A percentile compares a stretch with the other conserved stretches of the same genome.
phyloP scores from a whole-genome alignment of 2,888 invertebrate species.

The Thyatira batis region DNA sequence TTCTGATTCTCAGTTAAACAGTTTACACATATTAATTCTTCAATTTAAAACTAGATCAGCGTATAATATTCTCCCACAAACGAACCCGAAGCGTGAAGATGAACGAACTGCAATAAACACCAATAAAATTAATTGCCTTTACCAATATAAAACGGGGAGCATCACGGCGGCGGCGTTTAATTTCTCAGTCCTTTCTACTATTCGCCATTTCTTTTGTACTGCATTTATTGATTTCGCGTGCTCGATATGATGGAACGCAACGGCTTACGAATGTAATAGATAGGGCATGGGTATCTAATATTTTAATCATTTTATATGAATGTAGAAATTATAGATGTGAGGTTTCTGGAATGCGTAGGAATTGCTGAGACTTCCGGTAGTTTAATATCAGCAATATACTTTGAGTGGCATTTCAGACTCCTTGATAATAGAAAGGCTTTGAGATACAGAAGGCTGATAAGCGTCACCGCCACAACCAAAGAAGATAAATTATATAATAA shows the following conservation, averaged over 20 bases:
- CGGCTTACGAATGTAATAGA: slow-evolving; percentile 31
- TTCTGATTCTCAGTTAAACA: no score
- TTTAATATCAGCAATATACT: no score
- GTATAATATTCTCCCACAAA: neutral
- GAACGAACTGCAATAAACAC: neutral
- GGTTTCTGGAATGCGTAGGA: no score
- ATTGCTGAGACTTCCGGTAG: no score
- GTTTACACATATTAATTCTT: no score
- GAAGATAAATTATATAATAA: no score
- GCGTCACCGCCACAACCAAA: no score
- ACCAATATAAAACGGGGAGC: neutral
- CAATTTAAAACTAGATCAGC: neutral
- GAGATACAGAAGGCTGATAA: no score
- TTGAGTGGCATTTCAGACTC: no score
- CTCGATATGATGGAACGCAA: slow-evolving; percentile 26
- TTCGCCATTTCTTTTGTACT: slow-evolving; percentile 47
- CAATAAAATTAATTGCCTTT: neutral
- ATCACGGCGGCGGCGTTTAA: neutral
- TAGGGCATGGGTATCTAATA: slow-evolving; percentile 2
- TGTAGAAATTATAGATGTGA: no score
- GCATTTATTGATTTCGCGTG: slow-evolving; percentile 51
- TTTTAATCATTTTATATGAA: no score
- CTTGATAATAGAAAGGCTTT: no score
- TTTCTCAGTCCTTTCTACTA: slow-evolving; percentile 35
- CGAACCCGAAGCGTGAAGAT: neutral